Percentiles rank a stretch among this genome's conserved stretches.
Evolutionary conservation across 2,113 vertebrate genomes (phyloP).

Genomic region (Ctenodactylus gundi): DNA sequence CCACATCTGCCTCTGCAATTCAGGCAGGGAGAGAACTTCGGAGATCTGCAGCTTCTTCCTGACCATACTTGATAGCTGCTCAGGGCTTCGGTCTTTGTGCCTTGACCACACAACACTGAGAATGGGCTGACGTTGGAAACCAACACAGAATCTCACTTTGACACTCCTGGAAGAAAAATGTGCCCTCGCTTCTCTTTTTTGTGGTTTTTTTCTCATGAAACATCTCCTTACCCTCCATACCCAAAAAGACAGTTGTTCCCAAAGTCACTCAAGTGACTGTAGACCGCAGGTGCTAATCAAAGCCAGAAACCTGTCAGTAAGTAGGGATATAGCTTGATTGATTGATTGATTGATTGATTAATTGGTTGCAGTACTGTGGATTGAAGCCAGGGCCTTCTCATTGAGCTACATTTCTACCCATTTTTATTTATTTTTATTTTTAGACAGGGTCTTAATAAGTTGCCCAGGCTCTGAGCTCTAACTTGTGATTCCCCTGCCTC

Average conservation of each 20-base stretch:
- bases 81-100: background rate
- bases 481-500: no score
- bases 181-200: background rate
- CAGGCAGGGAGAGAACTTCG: background rate
- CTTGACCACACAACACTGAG: accelerated
- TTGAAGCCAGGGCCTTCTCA: no score
- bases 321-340: no score
- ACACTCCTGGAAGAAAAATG: background rate
- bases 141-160: background rate
- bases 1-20: background rate
- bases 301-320: background rate
- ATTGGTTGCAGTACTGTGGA: no score
- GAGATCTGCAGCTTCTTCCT: background rate
- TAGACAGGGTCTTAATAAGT: no score
- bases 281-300: background rate
- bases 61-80: background rate
- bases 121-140: background rate
- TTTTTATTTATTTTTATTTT: no score
- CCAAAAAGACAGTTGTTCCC: background rate
- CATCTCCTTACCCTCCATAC: background rate
- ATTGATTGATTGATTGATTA: no score
- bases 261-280: background rate
- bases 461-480: no score
- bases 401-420: no score
- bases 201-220: background rate